These are phyloP conservation scores for Turdus rufiventris DNA, from an alignment of 2,113 vertebrate species.

Conservation along the genomic window DNA sequence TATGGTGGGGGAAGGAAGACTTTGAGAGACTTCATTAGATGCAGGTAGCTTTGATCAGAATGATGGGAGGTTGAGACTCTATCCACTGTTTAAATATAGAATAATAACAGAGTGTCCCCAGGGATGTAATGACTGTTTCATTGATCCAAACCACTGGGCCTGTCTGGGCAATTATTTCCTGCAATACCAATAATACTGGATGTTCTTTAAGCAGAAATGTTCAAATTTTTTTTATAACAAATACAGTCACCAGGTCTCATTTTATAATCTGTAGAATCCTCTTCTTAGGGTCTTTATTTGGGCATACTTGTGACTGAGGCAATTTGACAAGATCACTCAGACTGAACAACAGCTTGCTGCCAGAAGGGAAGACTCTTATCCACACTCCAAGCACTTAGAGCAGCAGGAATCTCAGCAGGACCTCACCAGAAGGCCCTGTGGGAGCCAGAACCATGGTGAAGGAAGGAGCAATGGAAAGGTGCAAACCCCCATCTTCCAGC, in stretches of 20 bases:
- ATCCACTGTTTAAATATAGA: not conserved
- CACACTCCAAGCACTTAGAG: not conserved
- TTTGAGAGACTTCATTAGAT: not conserved
- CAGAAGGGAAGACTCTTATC: not conserved
- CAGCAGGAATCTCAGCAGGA: not conserved
- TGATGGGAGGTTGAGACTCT: not conserved
- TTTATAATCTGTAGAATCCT: not conserved
- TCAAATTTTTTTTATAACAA: not conserved
- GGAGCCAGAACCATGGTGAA: not conserved
- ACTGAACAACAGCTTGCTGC: not conserved
- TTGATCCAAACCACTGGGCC: not conserved
- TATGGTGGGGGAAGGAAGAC: not conserved
- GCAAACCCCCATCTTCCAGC: not conserved
- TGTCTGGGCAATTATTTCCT: constrained; percentile 6
- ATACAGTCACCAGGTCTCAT: not conserved
- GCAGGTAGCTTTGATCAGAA: not conserved
- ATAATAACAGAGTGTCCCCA: not conserved
- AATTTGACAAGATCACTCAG: not conserved
- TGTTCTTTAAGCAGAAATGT: not conserved
- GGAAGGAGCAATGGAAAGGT: not conserved
- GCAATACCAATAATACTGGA: not conserved
- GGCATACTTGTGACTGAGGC: not conserved
- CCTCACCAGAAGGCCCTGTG: not conserved
- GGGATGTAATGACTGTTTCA: not conserved
- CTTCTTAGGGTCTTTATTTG: not conserved